phyloP scores from a whole-genome alignment of 2,113 vertebrate genomes.

The Anolis sagrei region DNA sequence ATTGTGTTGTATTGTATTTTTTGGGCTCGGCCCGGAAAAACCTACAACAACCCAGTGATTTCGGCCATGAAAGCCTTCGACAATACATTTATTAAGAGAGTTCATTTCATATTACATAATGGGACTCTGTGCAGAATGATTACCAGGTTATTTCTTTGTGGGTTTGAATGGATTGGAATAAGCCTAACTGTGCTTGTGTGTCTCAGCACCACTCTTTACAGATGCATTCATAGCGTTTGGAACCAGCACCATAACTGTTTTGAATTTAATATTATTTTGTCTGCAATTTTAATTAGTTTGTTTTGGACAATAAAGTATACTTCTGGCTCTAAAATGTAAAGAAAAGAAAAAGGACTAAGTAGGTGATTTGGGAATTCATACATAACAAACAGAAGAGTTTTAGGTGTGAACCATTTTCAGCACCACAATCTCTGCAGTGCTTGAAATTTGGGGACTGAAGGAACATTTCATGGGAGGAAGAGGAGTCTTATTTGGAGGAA shows the following conservation, averaged over 20 bases:
- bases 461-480: too few relatives aligned
- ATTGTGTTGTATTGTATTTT: too few relatives aligned
- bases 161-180: constrained; percentile 56
- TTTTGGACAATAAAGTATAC: constrained; percentile 48
- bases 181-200: constrained; percentile 40
- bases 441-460: too few relatives aligned
- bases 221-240: constrained; percentile 22
- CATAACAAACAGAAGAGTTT: too few relatives aligned
- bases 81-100: constrained; percentile 63
- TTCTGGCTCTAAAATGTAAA: constrained; percentile 44
- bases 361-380: too few relatives aligned
- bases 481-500: too few relatives aligned
- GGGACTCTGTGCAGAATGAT: constrained; percentile 31
- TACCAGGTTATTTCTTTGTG: constrained; percentile 55
- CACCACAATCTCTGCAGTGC: too few relatives aligned
- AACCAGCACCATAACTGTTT: constrained; percentile 30
- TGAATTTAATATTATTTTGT: constrained; percentile 39
- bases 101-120: constrained; percentile 13
- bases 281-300: constrained; percentile 47
- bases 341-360: too few relatives aligned
- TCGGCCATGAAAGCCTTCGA: too few relatives aligned
- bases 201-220: constrained; percentile 38
- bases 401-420: too few relatives aligned
- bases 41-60: too few relatives aligned
- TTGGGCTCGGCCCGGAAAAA: too few relatives aligned